A percentile compares a stretch with the other conserved stretches of the same genome.
Conservation (phyloP, 2,113 vertebrate genomes). For the Piaya cayana region DNA sequence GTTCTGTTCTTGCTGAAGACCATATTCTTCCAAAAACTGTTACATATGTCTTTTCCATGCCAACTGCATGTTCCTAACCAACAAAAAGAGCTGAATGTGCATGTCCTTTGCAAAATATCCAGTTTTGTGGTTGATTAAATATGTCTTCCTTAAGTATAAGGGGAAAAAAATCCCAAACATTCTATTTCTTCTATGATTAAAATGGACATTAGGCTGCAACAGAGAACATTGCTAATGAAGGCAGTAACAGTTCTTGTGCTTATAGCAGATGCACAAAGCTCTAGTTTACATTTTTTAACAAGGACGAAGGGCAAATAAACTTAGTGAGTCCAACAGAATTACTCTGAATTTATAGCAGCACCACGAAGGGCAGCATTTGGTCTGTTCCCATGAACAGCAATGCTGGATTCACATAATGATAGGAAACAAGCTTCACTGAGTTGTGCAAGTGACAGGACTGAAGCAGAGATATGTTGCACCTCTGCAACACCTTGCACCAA, state of each 20-base stretch:
- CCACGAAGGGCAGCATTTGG: rapidly evolving
- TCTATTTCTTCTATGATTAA: constrained; percentile 13
- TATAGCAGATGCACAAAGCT: background rate
- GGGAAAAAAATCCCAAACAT: background rate
- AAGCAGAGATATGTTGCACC: background rate
- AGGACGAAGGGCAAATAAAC: background rate
- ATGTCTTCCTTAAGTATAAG: constrained; percentile 20
- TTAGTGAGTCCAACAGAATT: background rate
- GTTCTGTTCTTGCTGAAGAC: background rate
- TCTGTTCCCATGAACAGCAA: background rate
- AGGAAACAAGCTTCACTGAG: background rate
- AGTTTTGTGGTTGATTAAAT: constrained; percentile 54
- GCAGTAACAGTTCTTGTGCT: background rate
- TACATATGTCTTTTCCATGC: constrained; percentile 18
- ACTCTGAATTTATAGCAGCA: background rate
- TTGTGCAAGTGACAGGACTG: background rate
- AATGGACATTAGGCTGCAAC: background rate
- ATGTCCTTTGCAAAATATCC: constrained; percentile 42
- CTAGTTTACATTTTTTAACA: background rate
- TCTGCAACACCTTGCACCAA: background rate
- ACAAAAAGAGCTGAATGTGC: constrained; percentile 68
- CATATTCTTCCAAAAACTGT: background rate
- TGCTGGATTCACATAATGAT: background rate
- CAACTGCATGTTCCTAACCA: constrained; percentile 48
- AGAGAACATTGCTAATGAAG: background rate